A percentile compares a stretch with the other conserved stretches of the same genome.
Evolutionary conservation across 1,140 invertebrate genomes (phyloP).

Genomic region (Caenorhabditis tropicalis): DNA sequence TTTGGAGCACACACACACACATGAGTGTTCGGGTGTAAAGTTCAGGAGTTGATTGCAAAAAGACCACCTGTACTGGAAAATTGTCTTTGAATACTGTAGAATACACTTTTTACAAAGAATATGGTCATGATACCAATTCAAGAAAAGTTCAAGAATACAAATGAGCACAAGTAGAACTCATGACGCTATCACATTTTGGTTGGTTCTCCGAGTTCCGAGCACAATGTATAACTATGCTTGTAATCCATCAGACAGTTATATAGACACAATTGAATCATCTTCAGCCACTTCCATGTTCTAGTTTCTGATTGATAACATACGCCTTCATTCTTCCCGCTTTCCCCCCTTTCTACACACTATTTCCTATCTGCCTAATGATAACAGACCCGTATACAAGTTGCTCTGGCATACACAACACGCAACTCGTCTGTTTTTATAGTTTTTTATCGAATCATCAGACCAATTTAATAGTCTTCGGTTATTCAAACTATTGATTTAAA

Average conservation of each 20-base stretch:
- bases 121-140: too few species aligned
- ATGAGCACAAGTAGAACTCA: too few species aligned
- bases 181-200: too few species aligned
- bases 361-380: neutral
- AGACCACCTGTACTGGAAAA: constrained; percentile 18
- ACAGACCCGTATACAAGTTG: constrained; percentile 21
- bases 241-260: neutral
- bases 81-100: neutral
- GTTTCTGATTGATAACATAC: constrained; percentile 30
- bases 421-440: neutral
- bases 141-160: too few species aligned
- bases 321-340: neutral
- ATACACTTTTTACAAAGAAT: too few species aligned
- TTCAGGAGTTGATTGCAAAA: constrained; percentile 21
- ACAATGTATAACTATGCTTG: neutral
- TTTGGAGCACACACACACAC: neutral
- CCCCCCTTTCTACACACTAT: neutral
- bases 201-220: too few species aligned
- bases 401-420: neutral
- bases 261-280: neutral
- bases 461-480: neutral
- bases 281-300: constrained; percentile 4
- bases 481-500: neutral
- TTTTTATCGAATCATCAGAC: neutral
- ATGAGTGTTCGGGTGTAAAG: constrained; percentile 12